Conservation (phyloP, 2,113 vertebrate species). For the Peromyscus polionotus region DNA sequence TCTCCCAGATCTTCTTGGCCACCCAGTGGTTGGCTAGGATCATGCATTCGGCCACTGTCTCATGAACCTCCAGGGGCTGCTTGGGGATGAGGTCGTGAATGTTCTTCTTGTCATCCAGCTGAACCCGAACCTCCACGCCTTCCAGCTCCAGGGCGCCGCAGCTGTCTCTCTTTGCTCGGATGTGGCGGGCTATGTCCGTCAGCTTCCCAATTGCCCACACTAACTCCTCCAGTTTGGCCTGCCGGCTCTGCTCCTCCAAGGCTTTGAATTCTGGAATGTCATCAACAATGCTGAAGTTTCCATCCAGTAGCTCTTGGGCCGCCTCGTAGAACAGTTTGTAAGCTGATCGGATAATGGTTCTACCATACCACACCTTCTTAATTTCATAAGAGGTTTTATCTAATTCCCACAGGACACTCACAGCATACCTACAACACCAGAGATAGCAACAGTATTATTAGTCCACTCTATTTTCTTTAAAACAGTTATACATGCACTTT, state of each 20-base stretch:
- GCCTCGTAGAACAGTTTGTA: slow-evolving; percentile 96
- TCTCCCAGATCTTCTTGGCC: slow-evolving; percentile 93
- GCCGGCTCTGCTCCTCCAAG: slow-evolving; percentile 81
- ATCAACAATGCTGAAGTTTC: slow-evolving; percentile 80
- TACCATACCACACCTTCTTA: slow-evolving; percentile 89
- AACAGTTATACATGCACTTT: background rate
- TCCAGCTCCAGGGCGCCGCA: slow-evolving; percentile 96
- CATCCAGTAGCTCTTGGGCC: slow-evolving; percentile 93
- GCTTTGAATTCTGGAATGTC: slow-evolving; percentile 89
- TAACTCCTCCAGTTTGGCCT: slow-evolving; percentile 87
- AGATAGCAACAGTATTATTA: background rate
- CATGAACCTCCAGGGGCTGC: slow-evolving; percentile 96
- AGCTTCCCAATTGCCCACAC: slow-evolving; percentile 90
- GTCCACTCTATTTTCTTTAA: background rate
- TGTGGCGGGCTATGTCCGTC: slow-evolving; percentile 90
- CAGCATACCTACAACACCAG: slow-evolving; percentile 91
- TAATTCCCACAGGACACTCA: slow-evolving; percentile 96
- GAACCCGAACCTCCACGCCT: slow-evolving; percentile 93
- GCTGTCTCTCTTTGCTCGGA: slow-evolving; percentile 89
- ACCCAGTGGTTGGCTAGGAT: slow-evolving; percentile 99
- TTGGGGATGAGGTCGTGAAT: slow-evolving; percentile 94
- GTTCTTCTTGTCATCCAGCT: slow-evolving; percentile 93
- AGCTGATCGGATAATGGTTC: slow-evolving; percentile 93
- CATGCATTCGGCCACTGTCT: slow-evolving; percentile 98
- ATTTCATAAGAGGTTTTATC: slow-evolving; percentile 88